Percentiles rank a stretch among this genome's conserved stretches.
Evolutionary conservation across 2,797 vertebrate genomes (phyloP).

Genomic region (Rhadinocentrus ornatus): DNA sequence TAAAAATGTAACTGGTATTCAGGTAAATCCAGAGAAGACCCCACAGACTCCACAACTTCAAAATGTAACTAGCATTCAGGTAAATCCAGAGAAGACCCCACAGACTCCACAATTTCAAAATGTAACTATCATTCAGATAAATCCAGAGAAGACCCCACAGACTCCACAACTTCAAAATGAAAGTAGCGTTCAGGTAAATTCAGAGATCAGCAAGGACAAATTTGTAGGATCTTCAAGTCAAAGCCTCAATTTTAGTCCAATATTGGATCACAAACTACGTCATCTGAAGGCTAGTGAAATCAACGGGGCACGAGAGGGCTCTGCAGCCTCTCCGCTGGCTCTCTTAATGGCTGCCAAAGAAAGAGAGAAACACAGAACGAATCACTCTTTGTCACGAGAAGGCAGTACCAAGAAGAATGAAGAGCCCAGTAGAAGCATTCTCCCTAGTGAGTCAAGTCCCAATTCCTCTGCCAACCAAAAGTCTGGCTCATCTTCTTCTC

Average conservation of each 20-base stretch:
- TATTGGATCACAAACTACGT: constrained; percentile 75
- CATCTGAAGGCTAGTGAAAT: constrained; percentile 61
- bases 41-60: constrained; percentile 49
- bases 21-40: constrained; percentile 37
- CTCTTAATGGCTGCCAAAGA: constrained; percentile 84
- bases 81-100: constrained; percentile 35
- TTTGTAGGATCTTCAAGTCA: constrained; percentile 30
- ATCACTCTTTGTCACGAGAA: constrained; percentile 54
- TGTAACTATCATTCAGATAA: constrained; percentile 13
- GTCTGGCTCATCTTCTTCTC: constrained; percentile 45
- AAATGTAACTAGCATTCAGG: constrained; percentile 18
- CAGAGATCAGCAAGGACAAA: constrained; percentile 41
- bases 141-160: constrained; percentile 21
- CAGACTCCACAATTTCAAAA: constrained; percentile 53
- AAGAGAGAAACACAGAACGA: constrained; percentile 72
- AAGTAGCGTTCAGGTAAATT: constrained; percentile 12
- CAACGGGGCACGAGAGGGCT: constrained; percentile 48
- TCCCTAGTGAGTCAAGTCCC: constrained; percentile 51
- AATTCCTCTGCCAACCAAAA: constrained; percentile 69
- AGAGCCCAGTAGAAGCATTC: constrained; percentile 47
- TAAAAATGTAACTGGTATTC: constrained; percentile 24
- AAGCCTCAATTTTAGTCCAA: constrained; percentile 63
- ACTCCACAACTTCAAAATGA: constrained; percentile 54
- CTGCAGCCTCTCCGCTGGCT: constrained; percentile 75
- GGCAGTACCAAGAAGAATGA: constrained; percentile 61